phyloP scores from a whole-genome alignment of 2,888 invertebrate genomes.

The Aricia artaxerxes region DNA sequence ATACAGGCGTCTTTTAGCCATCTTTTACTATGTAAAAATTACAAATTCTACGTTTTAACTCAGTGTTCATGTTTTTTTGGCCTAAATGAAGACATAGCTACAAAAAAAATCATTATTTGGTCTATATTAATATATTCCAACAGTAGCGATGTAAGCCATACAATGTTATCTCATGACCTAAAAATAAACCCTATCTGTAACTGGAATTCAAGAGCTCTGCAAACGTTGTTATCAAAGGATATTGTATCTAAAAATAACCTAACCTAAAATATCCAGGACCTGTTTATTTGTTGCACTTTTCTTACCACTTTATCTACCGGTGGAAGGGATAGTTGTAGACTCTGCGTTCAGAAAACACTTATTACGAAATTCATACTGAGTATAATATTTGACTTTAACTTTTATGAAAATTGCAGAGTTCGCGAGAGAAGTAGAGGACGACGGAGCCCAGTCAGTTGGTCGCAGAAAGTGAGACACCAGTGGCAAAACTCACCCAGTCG shows the following conservation, averaged over 20 bases:
- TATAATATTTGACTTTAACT: slow-evolving; percentile 34
- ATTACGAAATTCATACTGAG: too few relatives aligned
- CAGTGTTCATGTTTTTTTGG: neutral
- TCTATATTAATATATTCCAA: neutral
- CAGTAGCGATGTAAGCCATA: neutral
- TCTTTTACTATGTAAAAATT: too few relatives aligned
- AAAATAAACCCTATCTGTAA: slow-evolving; percentile 46
- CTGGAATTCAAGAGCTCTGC: slow-evolving; percentile 57
- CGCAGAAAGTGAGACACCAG: slow-evolving; percentile 82
- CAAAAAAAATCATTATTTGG: neutral
- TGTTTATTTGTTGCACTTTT: neutral
- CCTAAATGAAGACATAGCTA: neutral
- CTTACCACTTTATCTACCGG: slow-evolving; percentile 18
- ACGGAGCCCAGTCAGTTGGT: slow-evolving; percentile 81
- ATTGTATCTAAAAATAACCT: slow-evolving; percentile 7
- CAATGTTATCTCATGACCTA: slow-evolving; percentile 41
- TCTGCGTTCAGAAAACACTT: slow-evolving; percentile 46
- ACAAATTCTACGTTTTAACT: too few relatives aligned
- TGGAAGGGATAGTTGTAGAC: slow-evolving; percentile 34
- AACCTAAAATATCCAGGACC: neutral
- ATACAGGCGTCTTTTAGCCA: too few relatives aligned
- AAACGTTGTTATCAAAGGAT: slow-evolving; percentile 64
- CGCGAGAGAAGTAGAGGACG: slow-evolving; percentile 76
- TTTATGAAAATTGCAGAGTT: slow-evolving; percentile 65
- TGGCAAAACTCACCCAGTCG: slow-evolving; percentile 80